These are phyloP conservation scores for Nipponia nippon DNA, from an alignment of 2,113 vertebrate genomes.

Conservation along the genomic window DNA sequence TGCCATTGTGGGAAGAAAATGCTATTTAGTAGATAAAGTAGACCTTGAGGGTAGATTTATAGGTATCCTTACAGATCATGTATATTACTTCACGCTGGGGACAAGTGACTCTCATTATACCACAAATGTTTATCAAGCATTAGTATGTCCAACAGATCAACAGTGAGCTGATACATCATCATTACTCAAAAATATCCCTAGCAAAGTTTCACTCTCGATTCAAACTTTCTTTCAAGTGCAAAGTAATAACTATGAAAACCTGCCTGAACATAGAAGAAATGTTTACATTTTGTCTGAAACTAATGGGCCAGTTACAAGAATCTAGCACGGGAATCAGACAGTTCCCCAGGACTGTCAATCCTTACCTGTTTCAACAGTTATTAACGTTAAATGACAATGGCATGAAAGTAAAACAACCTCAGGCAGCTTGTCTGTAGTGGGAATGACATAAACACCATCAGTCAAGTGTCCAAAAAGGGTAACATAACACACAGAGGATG, in stretches of 20 bases:
- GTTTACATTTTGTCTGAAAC: neutral
- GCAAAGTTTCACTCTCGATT: neutral
- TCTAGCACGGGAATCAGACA: neutral
- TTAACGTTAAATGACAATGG: neutral
- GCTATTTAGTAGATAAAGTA: neutral
- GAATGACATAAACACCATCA: neutral
- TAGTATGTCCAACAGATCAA: neutral
- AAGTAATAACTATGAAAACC: neutral
- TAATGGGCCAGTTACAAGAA: neutral
- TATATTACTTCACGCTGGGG: rapidly evolving
- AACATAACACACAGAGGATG: neutral
- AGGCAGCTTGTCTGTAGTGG: neutral
- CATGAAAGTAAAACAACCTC: slow-evolving; percentile 6
- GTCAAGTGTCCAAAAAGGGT: neutral
- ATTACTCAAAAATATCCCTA: neutral
- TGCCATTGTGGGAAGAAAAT: neutral
- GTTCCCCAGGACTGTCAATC: neutral
- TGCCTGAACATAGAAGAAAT: neutral
- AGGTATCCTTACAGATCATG: neutral
- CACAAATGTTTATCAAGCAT: neutral
- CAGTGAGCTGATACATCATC: neutral
- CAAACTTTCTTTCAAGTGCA: neutral
- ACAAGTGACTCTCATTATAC: neutral
- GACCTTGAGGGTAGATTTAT: neutral
- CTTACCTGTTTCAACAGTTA: neutral